Evolutionary conservation across 2,113 vertebrate genomes (phyloP).

Genomic region (Neolamprologus caudopunctatus): DNA sequence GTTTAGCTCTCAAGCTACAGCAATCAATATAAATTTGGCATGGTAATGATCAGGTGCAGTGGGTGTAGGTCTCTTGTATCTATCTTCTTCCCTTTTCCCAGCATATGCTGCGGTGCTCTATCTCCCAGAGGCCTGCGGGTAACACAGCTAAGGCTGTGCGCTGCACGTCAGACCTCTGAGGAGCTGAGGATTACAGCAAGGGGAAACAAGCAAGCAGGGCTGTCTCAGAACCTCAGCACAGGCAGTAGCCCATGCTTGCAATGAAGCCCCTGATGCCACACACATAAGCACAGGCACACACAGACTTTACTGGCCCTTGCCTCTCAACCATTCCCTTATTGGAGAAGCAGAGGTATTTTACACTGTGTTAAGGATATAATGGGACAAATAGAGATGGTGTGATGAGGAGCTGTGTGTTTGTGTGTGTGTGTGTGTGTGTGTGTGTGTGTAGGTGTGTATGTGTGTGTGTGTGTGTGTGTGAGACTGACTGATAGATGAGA

Average conservation of each 20-base stretch:
- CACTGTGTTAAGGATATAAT: slow-evolving; percentile 47
- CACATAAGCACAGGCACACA: neutral
- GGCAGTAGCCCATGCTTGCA: neutral
- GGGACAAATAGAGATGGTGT: slow-evolving; percentile 44
- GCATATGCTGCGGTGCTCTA: neutral
- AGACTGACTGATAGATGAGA: slow-evolving; percentile 48
- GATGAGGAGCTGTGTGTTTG: slow-evolving; percentile 8
- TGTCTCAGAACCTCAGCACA: slow-evolving; percentile 12
- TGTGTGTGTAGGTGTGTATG: neutral
- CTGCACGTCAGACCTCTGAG: slow-evolving; percentile 24
- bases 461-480: neutral
- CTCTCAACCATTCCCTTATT: neutral
- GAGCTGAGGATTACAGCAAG: slow-evolving; percentile 33
- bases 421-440: neutral
- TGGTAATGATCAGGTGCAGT: slow-evolving; percentile 70
- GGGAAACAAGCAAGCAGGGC: slow-evolving; percentile 42
- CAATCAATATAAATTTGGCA: slow-evolving; percentile 77
- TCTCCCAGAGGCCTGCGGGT: slow-evolving; percentile 43
- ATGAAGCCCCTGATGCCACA: slow-evolving; percentile 24
- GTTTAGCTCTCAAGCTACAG: slow-evolving; percentile 68
- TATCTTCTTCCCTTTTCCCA: slow-evolving; percentile 14
- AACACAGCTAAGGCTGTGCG: slow-evolving; percentile 16
- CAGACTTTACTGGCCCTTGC: neutral
- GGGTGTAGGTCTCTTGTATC: slow-evolving; percentile 45
- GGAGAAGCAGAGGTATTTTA: slow-evolving; percentile 39